A percentile compares a stretch with the other conserved stretches of the same genome.
Conservation (phyloP, 2,113 vertebrate species). For the Ailuropoda melanoleuca region DNA sequence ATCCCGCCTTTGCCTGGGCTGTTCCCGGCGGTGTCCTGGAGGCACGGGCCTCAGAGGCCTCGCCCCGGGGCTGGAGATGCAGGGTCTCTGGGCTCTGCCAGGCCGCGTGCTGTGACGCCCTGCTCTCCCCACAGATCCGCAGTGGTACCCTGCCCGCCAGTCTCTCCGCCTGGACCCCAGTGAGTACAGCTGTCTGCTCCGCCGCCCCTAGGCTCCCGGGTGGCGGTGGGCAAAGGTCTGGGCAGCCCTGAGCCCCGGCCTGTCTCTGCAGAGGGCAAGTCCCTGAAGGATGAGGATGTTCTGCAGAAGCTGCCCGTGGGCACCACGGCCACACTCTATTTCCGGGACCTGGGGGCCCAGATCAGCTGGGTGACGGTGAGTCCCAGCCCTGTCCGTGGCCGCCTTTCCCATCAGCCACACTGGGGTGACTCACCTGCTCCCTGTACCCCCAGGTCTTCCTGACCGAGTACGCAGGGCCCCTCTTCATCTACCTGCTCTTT, state of each 20-base stretch:
- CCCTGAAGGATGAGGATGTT: slow-evolving; percentile 94
- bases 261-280: slow-evolving; percentile 90
- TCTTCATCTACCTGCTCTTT: slow-evolving; percentile 94
- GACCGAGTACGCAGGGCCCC: slow-evolving; percentile 92
- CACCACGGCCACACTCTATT: slow-evolving; percentile 96
- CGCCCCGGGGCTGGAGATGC: rapidly evolving
- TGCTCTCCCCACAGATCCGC: slow-evolving; percentile 87
- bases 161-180: slow-evolving; percentile 95
- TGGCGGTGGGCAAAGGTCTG: not conserved
- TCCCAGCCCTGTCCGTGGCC: not conserved
- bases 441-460: slow-evolving; percentile 90
- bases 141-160: slow-evolving; percentile 95
- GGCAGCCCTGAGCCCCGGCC: slow-evolving; percentile 2
- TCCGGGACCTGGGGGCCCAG: slow-evolving; percentile 95
- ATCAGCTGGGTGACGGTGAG: slow-evolving; percentile 98
- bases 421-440: not conserved
- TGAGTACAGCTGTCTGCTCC: slow-evolving; percentile 80
- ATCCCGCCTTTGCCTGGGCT: not conserved
- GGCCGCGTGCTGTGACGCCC: not conserved
- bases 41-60: not conserved
- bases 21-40: not conserved
- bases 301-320: slow-evolving; percentile 96
- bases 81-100: not conserved
- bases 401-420: rapidly evolving
- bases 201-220: not conserved